phyloP scores from a whole-genome alignment of 2,797 vertebrate species.

The Poeciliopsis gracilis region DNA sequence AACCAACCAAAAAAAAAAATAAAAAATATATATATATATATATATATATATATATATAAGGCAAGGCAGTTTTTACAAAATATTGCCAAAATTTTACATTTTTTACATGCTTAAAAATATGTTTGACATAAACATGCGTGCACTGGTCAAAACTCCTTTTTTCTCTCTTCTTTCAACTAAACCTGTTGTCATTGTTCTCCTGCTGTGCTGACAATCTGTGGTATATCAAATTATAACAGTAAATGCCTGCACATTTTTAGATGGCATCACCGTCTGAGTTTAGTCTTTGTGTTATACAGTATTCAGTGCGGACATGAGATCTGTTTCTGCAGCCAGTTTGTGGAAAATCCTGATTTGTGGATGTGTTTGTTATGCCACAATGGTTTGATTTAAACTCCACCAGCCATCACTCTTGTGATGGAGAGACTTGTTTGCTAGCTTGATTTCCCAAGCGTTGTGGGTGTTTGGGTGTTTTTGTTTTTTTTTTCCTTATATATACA shows the following conservation, averaged over 20 bases:
- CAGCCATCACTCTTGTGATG: background rate
- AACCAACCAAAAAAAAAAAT: background rate
- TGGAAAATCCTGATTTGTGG: conserved; percentile 14
- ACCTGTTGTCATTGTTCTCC: background rate
- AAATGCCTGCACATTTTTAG: background rate
- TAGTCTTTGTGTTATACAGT: background rate
- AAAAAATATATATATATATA: too few relatives aligned
- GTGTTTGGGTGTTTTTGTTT: conserved; percentile 19
- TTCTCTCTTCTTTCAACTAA: background rate
- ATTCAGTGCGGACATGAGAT: background rate
- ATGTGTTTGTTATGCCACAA: conserved; percentile 11
- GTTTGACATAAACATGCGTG: background rate
- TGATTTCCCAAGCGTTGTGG: conserved; percentile 30
- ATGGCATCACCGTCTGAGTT: background rate
- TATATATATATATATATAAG: too few relatives aligned
- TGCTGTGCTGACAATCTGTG: background rate
- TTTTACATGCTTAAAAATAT: background rate
- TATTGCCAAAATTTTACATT: background rate
- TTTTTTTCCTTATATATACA: background rate
- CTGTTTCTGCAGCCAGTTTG: conserved; percentile 5
- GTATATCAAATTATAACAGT: background rate
- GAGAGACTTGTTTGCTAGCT: conserved; percentile 26
- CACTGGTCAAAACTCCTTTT: background rate
- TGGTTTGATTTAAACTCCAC: conserved; percentile 7
- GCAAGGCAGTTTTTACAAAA: background rate